These are phyloP conservation scores for Heteromyza rotundicornis DNA, from an alignment of 2,888 invertebrate species.

Conservation along the genomic window DNA sequence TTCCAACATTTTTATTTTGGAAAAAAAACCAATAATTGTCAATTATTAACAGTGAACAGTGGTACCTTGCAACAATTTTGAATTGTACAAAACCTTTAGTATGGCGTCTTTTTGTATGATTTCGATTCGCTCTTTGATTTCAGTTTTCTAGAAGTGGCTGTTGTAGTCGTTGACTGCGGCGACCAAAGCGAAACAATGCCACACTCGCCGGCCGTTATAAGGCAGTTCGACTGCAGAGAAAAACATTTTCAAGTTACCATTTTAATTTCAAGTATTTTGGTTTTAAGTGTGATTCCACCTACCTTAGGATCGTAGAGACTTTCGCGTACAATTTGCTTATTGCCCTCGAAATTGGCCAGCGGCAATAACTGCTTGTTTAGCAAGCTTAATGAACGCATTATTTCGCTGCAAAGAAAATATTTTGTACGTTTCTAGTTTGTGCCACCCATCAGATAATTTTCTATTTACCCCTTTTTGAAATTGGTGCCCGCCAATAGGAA, in stretches of 20 bases:
- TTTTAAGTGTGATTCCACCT: slow-evolving; percentile 51
- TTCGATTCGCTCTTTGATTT: slow-evolving; percentile 39
- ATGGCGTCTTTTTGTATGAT: slow-evolving; percentile 39
- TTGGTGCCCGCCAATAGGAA: slow-evolving; percentile 73
- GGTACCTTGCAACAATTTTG: neutral
- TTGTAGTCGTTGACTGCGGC: slow-evolving; percentile 27
- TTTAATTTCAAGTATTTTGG: neutral
- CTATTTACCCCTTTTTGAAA: slow-evolving; percentile 66
- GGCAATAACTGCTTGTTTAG: slow-evolving; percentile 66
- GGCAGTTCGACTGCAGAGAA: slow-evolving; percentile 66
- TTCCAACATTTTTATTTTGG: no score
- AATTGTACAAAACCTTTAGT: slow-evolving; percentile 28
- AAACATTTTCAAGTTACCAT: neutral
- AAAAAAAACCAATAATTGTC: no score
- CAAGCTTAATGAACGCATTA: slow-evolving; percentile 64
- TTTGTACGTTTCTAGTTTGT: neutral
- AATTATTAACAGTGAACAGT: no score
- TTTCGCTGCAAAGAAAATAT: slow-evolving; percentile 46
- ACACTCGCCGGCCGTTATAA: slow-evolving; percentile 77
- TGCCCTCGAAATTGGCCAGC: slow-evolving; percentile 66
- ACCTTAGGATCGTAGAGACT: slow-evolving; percentile 72
- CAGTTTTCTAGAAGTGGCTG: slow-evolving; percentile 19
- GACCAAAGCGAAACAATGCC: slow-evolving; percentile 74
- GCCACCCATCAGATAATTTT: neutral
- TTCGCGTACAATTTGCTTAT: slow-evolving; percentile 75